Conservation (phyloP, 2,888 invertebrate species). For the Tachina grossa region DNA sequence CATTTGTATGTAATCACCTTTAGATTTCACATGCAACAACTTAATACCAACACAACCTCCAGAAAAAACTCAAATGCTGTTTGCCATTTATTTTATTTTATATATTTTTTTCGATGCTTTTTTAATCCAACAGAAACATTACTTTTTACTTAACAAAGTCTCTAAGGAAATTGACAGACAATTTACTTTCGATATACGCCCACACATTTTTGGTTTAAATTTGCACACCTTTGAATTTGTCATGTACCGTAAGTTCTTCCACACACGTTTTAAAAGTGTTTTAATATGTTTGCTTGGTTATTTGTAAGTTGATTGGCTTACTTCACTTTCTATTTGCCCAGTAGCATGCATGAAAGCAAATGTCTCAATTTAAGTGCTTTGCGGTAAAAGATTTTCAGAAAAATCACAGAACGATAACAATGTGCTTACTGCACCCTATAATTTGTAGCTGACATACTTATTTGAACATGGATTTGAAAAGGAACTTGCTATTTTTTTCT, state of each 20-base stretch:
- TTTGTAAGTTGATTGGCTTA: neutral
- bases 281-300: slow-evolving; percentile 1
- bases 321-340: neutral
- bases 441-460: neutral
- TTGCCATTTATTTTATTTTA: slow-evolving; percentile 8
- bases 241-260: neutral
- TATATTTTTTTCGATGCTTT: neutral
- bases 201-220: neutral
- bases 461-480: too few species aligned
- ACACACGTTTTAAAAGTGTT: neutral
- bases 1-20: neutral
- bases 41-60: neutral
- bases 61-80: neutral
- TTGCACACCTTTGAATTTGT: neutral
- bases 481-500: too few species aligned
- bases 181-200: neutral
- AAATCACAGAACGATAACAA: slow-evolving; percentile 14
- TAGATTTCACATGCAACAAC: slow-evolving; percentile 52
- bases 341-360: slow-evolving; percentile 30
- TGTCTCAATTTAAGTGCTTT: slow-evolving; percentile 61
- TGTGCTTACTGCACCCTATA: neutral
- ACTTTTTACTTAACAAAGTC: slow-evolving; percentile 62
- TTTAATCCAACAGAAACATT: slow-evolving; percentile 63
- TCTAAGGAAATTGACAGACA: slow-evolving; percentile 46
- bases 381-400: slow-evolving; percentile 44